phyloP scores from a whole-genome alignment of 2,113 vertebrate species.

The Cottus gobio region DNA sequence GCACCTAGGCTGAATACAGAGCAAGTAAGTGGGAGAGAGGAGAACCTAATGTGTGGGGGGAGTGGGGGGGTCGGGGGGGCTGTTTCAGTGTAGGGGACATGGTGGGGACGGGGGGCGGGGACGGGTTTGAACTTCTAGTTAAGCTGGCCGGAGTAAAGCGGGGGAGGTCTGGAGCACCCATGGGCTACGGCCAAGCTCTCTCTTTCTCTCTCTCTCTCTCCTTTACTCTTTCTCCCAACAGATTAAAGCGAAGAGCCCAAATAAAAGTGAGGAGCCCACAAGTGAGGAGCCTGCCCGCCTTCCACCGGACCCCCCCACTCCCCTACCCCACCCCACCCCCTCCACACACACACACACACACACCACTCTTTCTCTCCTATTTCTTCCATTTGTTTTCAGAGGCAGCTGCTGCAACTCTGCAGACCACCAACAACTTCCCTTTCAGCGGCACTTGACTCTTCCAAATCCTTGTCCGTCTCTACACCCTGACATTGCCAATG shows the following conservation, averaged over 20 bases:
- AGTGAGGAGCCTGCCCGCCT: constrained; percentile 63
- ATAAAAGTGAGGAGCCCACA: constrained; percentile 63
- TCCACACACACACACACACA: no score
- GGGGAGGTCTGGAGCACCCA: constrained; percentile 48
- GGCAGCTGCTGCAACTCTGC: constrained; percentile 77
- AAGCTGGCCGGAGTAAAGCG: constrained; percentile 76
- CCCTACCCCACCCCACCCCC: not conserved
- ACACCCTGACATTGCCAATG: constrained; percentile 76
- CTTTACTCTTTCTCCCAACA: constrained; percentile 60
- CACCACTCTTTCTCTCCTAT: constrained; percentile 56
- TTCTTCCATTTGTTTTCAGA: constrained; percentile 79
- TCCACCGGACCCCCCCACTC: constrained; percentile 53
- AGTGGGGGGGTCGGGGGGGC: constrained; percentile 30
- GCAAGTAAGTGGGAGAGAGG: constrained; percentile 69
- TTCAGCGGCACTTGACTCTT: constrained; percentile 81
- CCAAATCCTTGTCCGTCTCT: constrained; percentile 80
- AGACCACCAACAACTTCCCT: constrained; percentile 82
- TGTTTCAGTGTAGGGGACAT: constrained; percentile 18
- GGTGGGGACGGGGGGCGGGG: constrained; percentile 9
- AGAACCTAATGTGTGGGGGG: no score
- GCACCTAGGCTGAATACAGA: constrained; percentile 86
- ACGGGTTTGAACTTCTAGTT: constrained; percentile 76
- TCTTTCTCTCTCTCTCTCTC: constrained; percentile 48
- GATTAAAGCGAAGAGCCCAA: constrained; percentile 65
- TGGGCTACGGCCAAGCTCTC: constrained; percentile 60